phyloP scores from a whole-genome alignment of 53 echinoderm and acorn worm species.

The Zoroaster sp. region DNA sequence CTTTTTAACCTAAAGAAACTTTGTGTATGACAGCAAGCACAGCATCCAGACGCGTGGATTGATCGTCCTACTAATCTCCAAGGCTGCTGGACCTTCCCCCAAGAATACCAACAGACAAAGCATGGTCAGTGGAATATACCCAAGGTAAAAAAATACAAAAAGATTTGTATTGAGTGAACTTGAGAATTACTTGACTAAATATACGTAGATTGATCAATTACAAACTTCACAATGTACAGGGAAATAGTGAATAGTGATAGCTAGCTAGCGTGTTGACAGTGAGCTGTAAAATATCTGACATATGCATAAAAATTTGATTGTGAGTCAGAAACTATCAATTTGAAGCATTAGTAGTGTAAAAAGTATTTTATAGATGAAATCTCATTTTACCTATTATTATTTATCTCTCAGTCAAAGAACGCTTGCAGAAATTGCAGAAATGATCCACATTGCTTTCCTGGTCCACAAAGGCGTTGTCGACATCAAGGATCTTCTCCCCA shows the following conservation, averaged over 20 bases:
- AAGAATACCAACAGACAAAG: constrained; percentile 8
- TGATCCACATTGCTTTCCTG: constrained; percentile 97
- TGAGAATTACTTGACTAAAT: too few species aligned
- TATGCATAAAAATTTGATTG: too few species aligned
- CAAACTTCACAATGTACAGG: too few species aligned
- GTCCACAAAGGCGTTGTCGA: constrained; percentile 92
- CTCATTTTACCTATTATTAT: not conserved
- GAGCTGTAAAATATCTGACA: too few species aligned
- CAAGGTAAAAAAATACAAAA: constrained; percentile 61
- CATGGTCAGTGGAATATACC: constrained; percentile 66
- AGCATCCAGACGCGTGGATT: constrained; percentile 85
- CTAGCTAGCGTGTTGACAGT: too few species aligned
- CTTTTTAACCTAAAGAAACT: constrained; percentile 55
- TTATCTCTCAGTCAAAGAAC: constrained; percentile 90
- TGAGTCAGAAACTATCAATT: too few species aligned
- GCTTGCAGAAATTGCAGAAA: constrained; percentile 93
- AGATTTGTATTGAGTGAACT: too few species aligned
- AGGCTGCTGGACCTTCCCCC: constrained; percentile 75
- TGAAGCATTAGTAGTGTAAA: too few species aligned
- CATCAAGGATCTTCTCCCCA: constrained; percentile 71
- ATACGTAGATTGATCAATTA: too few species aligned
- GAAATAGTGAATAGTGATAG: too few species aligned
- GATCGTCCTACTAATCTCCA: constrained; percentile 83
- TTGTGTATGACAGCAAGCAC: constrained; percentile 89
- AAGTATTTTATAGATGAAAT: too few species aligned